phyloP scores from a whole-genome alignment of 2,113 vertebrate genomes.

The Hypanus sabinus region DNA sequence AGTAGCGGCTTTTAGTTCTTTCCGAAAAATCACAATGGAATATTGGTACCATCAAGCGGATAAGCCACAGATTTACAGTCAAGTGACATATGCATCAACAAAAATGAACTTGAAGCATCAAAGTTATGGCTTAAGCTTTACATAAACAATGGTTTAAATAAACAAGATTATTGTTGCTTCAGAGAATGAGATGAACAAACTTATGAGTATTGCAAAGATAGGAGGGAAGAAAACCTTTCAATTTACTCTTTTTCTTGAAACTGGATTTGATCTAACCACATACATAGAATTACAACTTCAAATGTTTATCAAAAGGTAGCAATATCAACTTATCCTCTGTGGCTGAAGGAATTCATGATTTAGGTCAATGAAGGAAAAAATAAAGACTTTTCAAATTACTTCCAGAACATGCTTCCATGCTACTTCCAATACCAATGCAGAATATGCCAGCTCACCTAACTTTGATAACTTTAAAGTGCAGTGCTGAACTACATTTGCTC shows the following conservation, averaged over 20 bases:
- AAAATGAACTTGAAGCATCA: background rate
- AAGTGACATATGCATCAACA: background rate
- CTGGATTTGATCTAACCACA: background rate
- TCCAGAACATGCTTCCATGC: background rate
- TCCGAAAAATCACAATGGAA: background rate
- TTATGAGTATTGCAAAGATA: background rate
- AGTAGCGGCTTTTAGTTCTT: background rate
- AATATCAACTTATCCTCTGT: background rate
- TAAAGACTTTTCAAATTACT: background rate
- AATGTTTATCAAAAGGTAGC: background rate
- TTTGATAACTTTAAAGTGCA: too few species aligned
- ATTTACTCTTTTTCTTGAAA: background rate
- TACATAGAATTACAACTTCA: background rate
- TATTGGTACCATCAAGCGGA: background rate
- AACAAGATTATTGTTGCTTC: background rate
- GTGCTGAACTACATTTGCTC: too few species aligned
- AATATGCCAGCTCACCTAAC: too few species aligned
- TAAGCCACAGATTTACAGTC: background rate
- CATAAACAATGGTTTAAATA: background rate
- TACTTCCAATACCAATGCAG: too few species aligned
- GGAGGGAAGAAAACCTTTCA: background rate
- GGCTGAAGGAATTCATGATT: background rate
- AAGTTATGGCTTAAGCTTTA: background rate
- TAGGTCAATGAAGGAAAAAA: background rate
- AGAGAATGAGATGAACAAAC: background rate